phyloP scores from a whole-genome alignment of 2,113 vertebrate genomes.

The Eupsittula cactorum region DNA sequence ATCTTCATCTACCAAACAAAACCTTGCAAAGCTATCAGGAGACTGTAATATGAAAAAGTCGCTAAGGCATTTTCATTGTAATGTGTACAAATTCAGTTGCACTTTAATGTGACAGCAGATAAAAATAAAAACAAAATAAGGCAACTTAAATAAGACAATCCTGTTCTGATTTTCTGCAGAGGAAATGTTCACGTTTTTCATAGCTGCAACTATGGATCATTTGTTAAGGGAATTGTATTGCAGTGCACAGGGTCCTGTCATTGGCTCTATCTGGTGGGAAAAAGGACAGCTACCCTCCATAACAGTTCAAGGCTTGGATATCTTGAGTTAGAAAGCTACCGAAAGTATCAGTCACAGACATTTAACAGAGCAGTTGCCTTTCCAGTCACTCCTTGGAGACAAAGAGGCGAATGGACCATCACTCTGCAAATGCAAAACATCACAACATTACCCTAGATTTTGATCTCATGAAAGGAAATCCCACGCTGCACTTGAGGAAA shows the following conservation, averaged over 20 bases:
- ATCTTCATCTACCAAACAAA: neutral
- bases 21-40: neutral
- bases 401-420: neutral
- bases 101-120: neutral
- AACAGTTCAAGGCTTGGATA: neutral
- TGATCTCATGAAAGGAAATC: slow-evolving; percentile 98
- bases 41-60: neutral
- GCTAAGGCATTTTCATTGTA: neutral
- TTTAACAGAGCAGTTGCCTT: neutral
- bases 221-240: neutral
- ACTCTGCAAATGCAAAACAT: neutral
- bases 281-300: neutral
- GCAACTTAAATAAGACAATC: neutral
- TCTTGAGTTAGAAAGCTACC: neutral
- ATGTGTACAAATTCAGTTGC: neutral
- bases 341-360: neutral
- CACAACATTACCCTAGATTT: slow-evolving; percentile 85
- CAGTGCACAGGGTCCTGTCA: neutral
- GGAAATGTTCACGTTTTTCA: neutral
- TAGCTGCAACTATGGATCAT: neutral
- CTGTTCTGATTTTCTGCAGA: neutral
- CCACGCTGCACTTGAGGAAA: slow-evolving; percentile 96
- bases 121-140: neutral
- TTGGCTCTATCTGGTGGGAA: neutral
- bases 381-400: neutral